phyloP scores from a whole-genome alignment of 2,113 vertebrate genomes.

The Salvelinus sp. region DNA sequence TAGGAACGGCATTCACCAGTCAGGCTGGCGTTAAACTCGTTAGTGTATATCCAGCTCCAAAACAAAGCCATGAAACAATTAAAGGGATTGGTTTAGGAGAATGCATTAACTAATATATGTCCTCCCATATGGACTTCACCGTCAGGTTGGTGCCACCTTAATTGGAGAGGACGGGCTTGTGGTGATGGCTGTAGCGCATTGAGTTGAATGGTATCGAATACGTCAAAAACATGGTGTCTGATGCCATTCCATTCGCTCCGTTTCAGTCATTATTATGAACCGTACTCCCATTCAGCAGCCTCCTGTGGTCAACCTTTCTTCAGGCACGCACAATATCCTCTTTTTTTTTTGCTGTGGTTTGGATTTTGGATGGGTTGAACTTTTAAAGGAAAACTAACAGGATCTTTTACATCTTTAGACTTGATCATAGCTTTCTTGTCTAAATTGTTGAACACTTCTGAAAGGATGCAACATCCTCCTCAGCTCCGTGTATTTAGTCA shows the following conservation, averaged over 20 bases:
- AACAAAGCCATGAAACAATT: constrained; percentile 57
- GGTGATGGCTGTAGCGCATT: background rate
- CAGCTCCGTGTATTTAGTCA: too few species aligned
- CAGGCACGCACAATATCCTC: background rate
- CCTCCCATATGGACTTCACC: background rate
- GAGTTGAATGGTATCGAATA: too few species aligned
- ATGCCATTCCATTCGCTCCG: too few species aligned
- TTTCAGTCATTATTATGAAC: too few species aligned
- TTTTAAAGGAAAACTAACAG: too few species aligned
- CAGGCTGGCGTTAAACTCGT: constrained; percentile 52
- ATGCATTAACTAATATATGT: constrained; percentile 9
- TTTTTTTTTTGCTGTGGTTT: background rate
- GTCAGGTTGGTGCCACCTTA: too few species aligned
- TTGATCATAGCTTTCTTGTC: too few species aligned
- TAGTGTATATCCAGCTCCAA: constrained; percentile 71
- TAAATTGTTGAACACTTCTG: too few species aligned
- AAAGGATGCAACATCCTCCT: too few species aligned
- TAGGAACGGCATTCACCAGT: constrained; percentile 64
- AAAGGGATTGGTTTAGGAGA: constrained; percentile 30
- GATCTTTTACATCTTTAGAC: too few species aligned
- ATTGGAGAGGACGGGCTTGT: background rate
- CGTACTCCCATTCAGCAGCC: too few species aligned
- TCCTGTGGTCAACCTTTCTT: background rate
- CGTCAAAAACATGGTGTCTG: too few species aligned
- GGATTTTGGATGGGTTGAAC: background rate